phyloP scores from a whole-genome alignment of 2,797 vertebrate genomes.

The Cirrhinus molitorella region DNA sequence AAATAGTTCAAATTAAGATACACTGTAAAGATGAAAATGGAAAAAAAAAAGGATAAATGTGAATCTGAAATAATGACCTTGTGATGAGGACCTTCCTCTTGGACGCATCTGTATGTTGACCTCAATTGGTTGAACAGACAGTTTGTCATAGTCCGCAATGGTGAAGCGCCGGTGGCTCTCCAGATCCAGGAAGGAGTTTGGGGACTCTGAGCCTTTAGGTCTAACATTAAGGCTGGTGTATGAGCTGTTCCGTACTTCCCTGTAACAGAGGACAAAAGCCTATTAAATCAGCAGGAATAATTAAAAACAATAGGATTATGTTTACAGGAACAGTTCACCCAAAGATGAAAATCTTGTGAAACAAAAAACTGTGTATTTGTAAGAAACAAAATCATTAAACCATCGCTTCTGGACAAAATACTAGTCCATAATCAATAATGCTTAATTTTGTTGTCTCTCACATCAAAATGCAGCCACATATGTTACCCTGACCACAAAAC shows the following conservation, averaged over 20 bases:
- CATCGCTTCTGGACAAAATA: neutral
- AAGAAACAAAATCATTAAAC: neutral
- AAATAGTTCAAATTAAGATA: no score
- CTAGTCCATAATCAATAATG: neutral
- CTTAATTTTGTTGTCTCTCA: neutral
- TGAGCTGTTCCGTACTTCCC: constrained; percentile 74
- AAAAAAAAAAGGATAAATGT: neutral
- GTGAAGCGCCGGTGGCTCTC: constrained; percentile 82
- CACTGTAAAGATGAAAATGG: neutral
- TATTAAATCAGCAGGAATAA: neutral
- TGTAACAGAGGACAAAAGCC: constrained; percentile 60
- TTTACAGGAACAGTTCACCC: neutral
- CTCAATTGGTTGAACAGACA: constrained; percentile 75
- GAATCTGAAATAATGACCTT: constrained; percentile 73
- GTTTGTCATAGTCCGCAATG: constrained; percentile 79
- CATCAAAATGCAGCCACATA: neutral
- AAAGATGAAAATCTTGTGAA: neutral
- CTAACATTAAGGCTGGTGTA: constrained; percentile 61
- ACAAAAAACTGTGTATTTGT: no score
- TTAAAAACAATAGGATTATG: neutral
- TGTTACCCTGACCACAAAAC: no score
- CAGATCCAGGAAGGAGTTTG: constrained; percentile 90
- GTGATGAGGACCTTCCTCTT: constrained; percentile 82
- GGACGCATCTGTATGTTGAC: constrained; percentile 81
- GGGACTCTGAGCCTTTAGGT: constrained; percentile 84